A percentile compares a stretch with the other conserved stretches of the same genome.
phyloP scores from a whole-genome alignment of 2,797 vertebrate species.

The Oreochromis mossambicus region DNA sequence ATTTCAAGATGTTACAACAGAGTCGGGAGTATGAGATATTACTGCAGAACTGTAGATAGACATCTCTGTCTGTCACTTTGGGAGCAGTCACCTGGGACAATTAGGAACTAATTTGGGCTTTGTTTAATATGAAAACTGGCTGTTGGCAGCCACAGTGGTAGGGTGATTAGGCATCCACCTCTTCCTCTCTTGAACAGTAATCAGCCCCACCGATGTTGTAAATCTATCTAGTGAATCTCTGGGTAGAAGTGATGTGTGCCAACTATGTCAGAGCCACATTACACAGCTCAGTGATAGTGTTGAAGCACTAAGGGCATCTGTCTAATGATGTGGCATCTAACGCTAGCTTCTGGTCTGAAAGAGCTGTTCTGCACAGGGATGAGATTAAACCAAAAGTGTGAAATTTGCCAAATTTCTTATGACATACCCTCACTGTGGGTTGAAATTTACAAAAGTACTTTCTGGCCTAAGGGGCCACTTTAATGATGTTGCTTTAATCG shows the following conservation, averaged over 20 bases:
- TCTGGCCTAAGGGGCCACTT: not conserved
- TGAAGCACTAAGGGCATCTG: slow-evolving; percentile 44
- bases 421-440: slow-evolving; percentile 1
- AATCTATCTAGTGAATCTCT: slow-evolving; percentile 45
- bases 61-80: slow-evolving; percentile 29
- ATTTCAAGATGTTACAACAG: not conserved
- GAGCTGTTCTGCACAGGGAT: slow-evolving; percentile 20
- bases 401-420: slow-evolving; percentile 27
- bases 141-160: slow-evolving; percentile 41
- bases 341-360: slow-evolving; percentile 14
- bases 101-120: slow-evolving; percentile 48
- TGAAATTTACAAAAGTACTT: slow-evolving; percentile 6
- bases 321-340: slow-evolving; percentile 55
- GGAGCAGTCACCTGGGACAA: slow-evolving; percentile 45
- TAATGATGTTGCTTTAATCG: not conserved
- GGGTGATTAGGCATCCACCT: slow-evolving; percentile 49
- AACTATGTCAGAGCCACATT: slow-evolving; percentile 57
- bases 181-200: slow-evolving; percentile 44
- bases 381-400: slow-evolving; percentile 35
- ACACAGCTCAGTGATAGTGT: slow-evolving; percentile 56
- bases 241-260: slow-evolving; percentile 38
- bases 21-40: not conserved
- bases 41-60: slow-evolving; percentile 13
- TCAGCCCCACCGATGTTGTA: slow-evolving; percentile 25
- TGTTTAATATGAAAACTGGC: slow-evolving; percentile 50